Evolutionary conservation across 2,888 invertebrate species (phyloP), one percentile per base, ranked within the genome.

Genomic region (Pycnomerus fuliginosus): DNA sequence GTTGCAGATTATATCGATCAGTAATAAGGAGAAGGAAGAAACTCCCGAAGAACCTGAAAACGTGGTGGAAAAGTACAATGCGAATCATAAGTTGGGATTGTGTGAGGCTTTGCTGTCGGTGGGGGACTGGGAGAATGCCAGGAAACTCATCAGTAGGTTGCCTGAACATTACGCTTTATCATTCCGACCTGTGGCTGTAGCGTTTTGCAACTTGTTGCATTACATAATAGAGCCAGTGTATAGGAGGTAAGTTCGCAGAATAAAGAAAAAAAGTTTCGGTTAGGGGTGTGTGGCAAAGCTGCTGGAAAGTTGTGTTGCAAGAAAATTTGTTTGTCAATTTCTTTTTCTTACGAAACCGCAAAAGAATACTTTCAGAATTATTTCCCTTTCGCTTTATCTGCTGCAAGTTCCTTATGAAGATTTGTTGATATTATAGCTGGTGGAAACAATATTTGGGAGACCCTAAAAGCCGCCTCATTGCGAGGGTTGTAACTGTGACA

Each of bases 71-170:
- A 66, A 54, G 55, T 70, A 55, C 58, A 74, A 77, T 65, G 75
- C 71, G 34, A 98, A 99, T 75, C 97, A 99, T 72, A 98, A 98
- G 74, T 82, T 96, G 60, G 91, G 94, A 15, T 76, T 99, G 14
- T 87, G 92, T 60, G 91, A 94, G 68, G 93, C 95, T 0, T 73
- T 97, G 31, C 69, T 98, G 4, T 81, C 83, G 51, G 83, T 94
- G 53, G 95, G 92, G 1, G 93, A 92, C 58, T 98, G 97, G 97
- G 80, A 83, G 11, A 87, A 87, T 62, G 93, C 93, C 2, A 80
- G 84, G 48, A 78, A 80, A 52, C 76, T 99, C 43, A 83, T 91
- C 16, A 84, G 85, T 55, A 80, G 87, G 38, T 75, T 98, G 48
- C 98, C 98, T 0, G 84, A 87, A 42, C 83, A 84, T 69, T 84